Evolutionary conservation across 2,888 invertebrate species (phyloP), one percentile per base, ranked within the genome.

Genomic region (Pollenia angustigena): DNA sequence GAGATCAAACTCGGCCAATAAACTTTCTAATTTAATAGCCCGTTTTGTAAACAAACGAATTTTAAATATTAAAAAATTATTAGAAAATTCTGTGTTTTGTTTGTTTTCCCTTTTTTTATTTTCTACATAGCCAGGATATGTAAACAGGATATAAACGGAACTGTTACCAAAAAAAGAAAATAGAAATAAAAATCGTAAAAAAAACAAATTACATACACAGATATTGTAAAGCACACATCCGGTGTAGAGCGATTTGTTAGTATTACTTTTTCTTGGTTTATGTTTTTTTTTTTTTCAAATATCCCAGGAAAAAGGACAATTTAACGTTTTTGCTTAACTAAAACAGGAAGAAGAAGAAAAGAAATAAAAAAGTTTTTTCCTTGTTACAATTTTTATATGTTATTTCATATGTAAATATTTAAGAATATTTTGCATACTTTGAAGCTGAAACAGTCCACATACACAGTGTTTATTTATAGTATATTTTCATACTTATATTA

Each of bases 71-170:
- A 64, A 75, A 75, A 64, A 75, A 64, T 23, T 69, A 69, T 79
- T 69, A 40, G n/a, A 44, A 54, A 69, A 23, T 23, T 18, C 18
- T 18, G 18, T 18, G 18, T 18, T 32, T 50, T 71, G 71, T 71
- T 81, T 81, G 64, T 48, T 60, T 64, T 62, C 23, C 62, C 10
- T 78, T 62, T 80, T 23, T 66, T 46, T 75, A 44, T 48, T 80
- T 58, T 58, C 42, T 32, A 46, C 80, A 80, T 54, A 60, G 62
- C 12, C 80, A 82, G 88, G 88, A 88, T 87, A 85, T 87, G 85
- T 48, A 85, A 85, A 85, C 85, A 85, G 87, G 87, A 88, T 88
- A 87, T 85, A 81, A 85, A 82, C 85, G 84, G 87, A 87, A 84
- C 84, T 85, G 81, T 84, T 76, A 72, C 71, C 48, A 44, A 60